A percentile compares a stretch with the other conserved stretches of the same genome.
Evolutionary conservation across 2,113 vertebrate genomes (phyloP).

Genomic region (Scartelaos histophorus): DNA sequence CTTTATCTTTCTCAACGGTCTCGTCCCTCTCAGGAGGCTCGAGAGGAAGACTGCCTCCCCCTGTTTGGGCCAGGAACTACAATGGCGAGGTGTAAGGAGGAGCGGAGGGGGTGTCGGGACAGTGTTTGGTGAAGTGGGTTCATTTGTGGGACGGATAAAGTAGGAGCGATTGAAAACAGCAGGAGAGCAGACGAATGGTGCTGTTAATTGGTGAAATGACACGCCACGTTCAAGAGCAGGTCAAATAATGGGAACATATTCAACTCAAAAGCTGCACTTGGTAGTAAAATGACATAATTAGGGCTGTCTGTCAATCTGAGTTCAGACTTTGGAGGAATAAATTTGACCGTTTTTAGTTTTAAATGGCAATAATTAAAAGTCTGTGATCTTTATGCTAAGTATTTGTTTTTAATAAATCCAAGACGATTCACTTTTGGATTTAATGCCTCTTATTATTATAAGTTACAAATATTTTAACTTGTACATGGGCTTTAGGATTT

Average conservation of each 20-base stretch:
- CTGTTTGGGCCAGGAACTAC: conserved; percentile 75
- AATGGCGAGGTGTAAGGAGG: conserved; percentile 29
- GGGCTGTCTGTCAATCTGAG: too few relatives aligned
- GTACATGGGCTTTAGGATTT: too few relatives aligned
- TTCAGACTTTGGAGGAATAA: too few relatives aligned
- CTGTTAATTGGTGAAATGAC: conserved; percentile 54
- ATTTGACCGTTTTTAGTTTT: too few relatives aligned
- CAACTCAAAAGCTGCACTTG: conserved; percentile 28
- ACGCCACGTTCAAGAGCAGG: conserved; percentile 46
- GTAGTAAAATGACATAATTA: background rate
- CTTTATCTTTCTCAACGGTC: conserved; percentile 85
- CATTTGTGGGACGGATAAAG: conserved; percentile 23
- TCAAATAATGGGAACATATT: conserved; percentile 58
- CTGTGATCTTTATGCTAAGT: too few relatives aligned
- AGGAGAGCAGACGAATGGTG: conserved; percentile 48
- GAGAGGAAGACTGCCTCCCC: conserved; percentile 85
- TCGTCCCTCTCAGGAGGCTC: conserved; percentile 82
- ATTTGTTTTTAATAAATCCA: too few relatives aligned
- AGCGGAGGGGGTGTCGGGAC: conserved; percentile 29
- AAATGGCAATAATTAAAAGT: too few relatives aligned
- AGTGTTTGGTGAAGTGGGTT: conserved; percentile 52
- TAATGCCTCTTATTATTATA: too few relatives aligned
- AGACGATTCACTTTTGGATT: too few relatives aligned
- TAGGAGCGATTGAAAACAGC: conserved; percentile 42
- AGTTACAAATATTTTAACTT: too few relatives aligned